Evolutionary conservation across 1,140 invertebrate genomes (phyloP).

Genomic region (Nymphalis io): DNA sequence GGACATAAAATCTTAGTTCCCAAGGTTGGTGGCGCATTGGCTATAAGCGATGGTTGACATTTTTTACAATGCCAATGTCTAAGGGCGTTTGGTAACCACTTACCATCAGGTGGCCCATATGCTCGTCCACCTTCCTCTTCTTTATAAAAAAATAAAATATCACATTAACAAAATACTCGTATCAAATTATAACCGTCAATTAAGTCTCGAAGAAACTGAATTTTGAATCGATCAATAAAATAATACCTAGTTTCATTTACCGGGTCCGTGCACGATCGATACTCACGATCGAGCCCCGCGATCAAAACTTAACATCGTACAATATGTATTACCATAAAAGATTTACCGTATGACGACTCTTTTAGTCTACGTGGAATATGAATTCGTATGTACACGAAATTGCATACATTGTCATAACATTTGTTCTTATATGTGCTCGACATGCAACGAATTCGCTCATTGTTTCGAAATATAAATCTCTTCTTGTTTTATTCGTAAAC

Average conservation of each 20-base stretch:
- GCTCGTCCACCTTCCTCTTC: too few species aligned
- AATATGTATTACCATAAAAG: conserved; percentile 72
- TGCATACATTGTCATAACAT: conserved; percentile 71
- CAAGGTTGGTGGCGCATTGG: too few species aligned
- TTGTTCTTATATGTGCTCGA: conserved; percentile 50
- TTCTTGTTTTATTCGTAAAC: conserved; percentile 25
- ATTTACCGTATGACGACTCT: conserved; percentile 75
- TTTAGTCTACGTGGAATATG: conserved; percentile 72
- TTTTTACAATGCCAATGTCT: too few species aligned
- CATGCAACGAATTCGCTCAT: conserved; percentile 46
- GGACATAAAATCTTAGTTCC: too few species aligned
- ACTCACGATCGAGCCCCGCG: conserved; percentile 68
- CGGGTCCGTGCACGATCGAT: conserved; percentile 58
- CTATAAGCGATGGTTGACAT: too few species aligned
- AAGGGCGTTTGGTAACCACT: too few species aligned
- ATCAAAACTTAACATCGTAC: conserved; percentile 65
- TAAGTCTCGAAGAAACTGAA: background rate
- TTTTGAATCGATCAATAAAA: background rate
- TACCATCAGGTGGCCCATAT: too few species aligned
- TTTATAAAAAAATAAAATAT: too few species aligned
- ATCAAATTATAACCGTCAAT: background rate
- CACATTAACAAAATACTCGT: too few species aligned
- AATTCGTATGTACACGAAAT: conserved; percentile 71
- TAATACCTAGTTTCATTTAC: background rate
- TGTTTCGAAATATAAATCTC: conserved; percentile 43